phyloP scores from a whole-genome alignment of 2,113 vertebrate genomes.

The Rissa tridactyla region DNA sequence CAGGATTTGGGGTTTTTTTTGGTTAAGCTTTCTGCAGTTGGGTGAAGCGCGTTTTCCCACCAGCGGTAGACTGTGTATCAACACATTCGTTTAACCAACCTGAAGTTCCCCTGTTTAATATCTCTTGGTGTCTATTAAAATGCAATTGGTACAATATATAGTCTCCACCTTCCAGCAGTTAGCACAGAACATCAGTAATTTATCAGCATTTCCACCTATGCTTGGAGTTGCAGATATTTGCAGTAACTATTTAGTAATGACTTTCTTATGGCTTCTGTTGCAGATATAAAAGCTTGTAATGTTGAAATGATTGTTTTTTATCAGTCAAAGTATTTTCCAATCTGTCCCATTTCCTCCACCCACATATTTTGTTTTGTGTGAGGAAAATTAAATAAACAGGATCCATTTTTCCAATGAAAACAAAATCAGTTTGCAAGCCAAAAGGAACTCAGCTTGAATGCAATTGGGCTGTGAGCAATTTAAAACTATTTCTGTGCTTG shows the following conservation, averaged over 20 bases:
- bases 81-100: neutral
- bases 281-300: neutral
- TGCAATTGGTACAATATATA: neutral
- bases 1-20: neutral
- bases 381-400: slow-evolving; percentile 35
- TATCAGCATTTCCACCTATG: neutral
- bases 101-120: neutral
- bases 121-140: neutral
- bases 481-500: neutral
- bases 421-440: neutral
- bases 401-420: slow-evolving; percentile 33
- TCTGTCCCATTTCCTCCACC: slow-evolving; percentile 44
- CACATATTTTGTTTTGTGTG: slow-evolving; percentile 28
- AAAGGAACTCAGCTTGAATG: neutral
- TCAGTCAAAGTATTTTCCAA: slow-evolving; percentile 39
- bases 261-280: slow-evolving; percentile 25
- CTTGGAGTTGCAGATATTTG: neutral
- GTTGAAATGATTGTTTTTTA: neutral
- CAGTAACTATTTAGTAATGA: neutral
- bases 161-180: neutral
- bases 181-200: neutral
- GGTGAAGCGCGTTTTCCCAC: neutral
- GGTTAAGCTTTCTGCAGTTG: neutral
- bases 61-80: neutral
- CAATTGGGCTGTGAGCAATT: neutral